Evolutionary conservation across 1,140 invertebrate species (phyloP).

Genomic region (Drosophila orena): DNA sequence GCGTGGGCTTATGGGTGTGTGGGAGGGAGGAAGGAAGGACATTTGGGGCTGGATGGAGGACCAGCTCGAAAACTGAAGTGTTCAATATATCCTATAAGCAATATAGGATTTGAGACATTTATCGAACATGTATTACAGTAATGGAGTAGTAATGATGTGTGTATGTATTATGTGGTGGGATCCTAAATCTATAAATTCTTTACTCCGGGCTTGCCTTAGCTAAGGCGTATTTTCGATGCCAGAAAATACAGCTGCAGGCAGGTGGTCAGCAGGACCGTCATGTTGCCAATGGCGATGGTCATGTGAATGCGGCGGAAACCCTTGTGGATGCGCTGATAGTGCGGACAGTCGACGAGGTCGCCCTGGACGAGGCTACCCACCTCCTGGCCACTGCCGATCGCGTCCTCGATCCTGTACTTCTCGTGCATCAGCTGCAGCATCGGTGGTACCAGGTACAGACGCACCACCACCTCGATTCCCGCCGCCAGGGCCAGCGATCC

Average conservation of each 20-base stretch:
- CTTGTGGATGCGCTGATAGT: conserved; percentile 88
- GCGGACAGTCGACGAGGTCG: conserved; percentile 87
- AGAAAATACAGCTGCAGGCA: conserved; percentile 89
- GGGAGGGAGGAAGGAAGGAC: conserved; percentile 9
- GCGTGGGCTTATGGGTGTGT: not conserved
- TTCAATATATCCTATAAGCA: conserved; percentile 66
- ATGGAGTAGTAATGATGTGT: conserved; percentile 30
- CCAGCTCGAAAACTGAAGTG: conserved; percentile 28
- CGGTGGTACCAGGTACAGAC: conserved; percentile 89
- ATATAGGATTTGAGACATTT: conserved; percentile 71
- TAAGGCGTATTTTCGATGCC: conserved; percentile 86
- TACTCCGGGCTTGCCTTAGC: conserved; percentile 53
- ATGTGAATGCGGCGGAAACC: conserved; percentile 89
- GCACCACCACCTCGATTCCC: conserved; percentile 88
- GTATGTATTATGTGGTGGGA: conserved; percentile 7
- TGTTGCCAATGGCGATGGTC: conserved; percentile 89
- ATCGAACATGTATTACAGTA: conserved; percentile 40
- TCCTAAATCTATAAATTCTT: conserved; percentile 47
- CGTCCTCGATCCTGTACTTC: conserved; percentile 88
- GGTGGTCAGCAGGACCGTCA: conserved; percentile 89
- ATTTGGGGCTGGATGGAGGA: not conserved
- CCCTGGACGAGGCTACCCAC: conserved; percentile 88
- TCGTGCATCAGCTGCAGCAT: conserved; percentile 87
- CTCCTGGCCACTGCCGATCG: conserved; percentile 89
- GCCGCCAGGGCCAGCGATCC: conserved; percentile 87